Evolutionary conservation across 2,888 invertebrate genomes (phyloP).

Genomic region (Brachylomia viminalis): DNA sequence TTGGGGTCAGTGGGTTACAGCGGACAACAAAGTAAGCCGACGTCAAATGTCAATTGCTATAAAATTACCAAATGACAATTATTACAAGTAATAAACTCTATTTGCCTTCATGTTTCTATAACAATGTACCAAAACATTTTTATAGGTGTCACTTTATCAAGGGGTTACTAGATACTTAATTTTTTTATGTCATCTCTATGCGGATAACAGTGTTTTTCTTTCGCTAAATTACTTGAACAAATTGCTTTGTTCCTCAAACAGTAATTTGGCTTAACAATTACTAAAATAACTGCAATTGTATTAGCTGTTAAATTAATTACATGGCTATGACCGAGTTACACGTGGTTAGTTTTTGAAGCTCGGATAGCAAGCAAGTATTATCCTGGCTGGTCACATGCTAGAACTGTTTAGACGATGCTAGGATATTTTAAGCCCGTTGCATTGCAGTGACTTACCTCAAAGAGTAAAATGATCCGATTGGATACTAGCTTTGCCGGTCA

Average conservation of each 20-base stretch:
- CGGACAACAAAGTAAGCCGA: constrained; percentile 27
- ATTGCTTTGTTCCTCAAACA: constrained; percentile 29
- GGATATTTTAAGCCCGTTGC: no score
- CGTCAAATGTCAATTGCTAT: constrained; percentile 61
- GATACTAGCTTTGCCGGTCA: no score
- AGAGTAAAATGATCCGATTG: no score
- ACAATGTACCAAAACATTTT: constrained; percentile 39
- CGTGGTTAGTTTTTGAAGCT: no score
- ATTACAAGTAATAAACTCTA: constrained; percentile 48
- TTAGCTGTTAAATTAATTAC: not conserved
- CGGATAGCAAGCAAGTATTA: no score
- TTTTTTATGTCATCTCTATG: constrained; percentile 29
- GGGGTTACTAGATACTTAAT: constrained; percentile 43
- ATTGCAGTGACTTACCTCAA: no score
- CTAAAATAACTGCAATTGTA: constrained; percentile 19
- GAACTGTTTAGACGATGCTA: no score
- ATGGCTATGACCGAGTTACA: no score
- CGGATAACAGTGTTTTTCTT: constrained; percentile 35
- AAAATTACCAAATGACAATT: constrained; percentile 52
- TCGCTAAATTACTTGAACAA: constrained; percentile 17
- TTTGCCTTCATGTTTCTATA: constrained; percentile 50
- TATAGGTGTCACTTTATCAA: constrained; percentile 46
- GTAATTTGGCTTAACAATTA: constrained; percentile 37
- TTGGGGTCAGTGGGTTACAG: constrained; percentile 56
- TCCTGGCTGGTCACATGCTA: no score